These are phyloP conservation scores for Chymomyza caudatula DNA, from an alignment of 2,888 invertebrate genomes.

Conservation along the genomic window DNA sequence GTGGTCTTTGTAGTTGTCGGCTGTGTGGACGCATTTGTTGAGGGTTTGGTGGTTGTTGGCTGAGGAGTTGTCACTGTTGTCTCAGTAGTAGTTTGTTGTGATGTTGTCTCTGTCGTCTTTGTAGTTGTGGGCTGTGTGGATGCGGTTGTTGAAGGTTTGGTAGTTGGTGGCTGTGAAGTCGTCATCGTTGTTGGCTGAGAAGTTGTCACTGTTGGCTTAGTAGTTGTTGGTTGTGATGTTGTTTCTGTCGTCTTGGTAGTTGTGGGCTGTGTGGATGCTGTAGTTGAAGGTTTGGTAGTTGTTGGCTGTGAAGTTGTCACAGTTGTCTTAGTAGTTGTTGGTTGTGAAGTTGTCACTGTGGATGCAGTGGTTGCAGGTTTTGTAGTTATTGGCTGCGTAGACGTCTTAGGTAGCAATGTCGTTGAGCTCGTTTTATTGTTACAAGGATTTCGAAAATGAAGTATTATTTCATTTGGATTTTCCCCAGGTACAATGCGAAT, in stretches of 20 bases:
- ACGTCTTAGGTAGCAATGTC: slow-evolving; percentile 27
- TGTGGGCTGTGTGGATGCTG: not conserved
- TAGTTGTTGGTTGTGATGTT: not conserved
- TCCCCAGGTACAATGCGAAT: slow-evolving; percentile 50
- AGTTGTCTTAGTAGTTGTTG: not conserved
- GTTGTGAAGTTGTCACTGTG: not conserved
- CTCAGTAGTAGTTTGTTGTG: not conserved
- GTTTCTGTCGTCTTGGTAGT: not conserved
- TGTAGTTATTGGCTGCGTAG: not conserved
- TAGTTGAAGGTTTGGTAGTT: not conserved
- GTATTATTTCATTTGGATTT: slow-evolving; percentile 49
- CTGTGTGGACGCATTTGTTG: not conserved
- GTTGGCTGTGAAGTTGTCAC: not conserved
- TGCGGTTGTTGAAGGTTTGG: not conserved
- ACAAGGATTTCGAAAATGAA: slow-evolving; percentile 55
- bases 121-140: not conserved
- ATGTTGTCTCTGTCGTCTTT: not conserved
- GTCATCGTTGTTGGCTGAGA: not conserved
- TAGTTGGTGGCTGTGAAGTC: not conserved
- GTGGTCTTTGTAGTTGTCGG: not conserved
- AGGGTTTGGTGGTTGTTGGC: not conserved
- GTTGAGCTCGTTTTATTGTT: slow-evolving; percentile 52
- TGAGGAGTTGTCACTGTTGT: not conserved
- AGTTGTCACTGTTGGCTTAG: not conserved
- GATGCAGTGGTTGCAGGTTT: not conserved